Evolutionary conservation across 2,888 invertebrate species (phyloP), one percentile per base, ranked within the genome.

Genomic region (Amphipoea lucens): DNA sequence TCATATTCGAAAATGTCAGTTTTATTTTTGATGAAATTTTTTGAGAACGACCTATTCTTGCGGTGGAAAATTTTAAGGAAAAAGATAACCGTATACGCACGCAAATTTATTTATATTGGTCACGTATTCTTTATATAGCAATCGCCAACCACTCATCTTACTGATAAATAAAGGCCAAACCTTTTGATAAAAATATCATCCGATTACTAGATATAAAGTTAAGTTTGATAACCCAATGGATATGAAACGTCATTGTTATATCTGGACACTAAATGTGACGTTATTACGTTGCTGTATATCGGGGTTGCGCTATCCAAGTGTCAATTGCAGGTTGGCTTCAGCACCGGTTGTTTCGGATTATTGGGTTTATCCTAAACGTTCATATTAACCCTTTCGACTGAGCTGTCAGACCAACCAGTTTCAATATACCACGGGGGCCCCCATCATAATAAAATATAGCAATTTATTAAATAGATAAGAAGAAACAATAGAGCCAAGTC

Each of bases 261-360:
- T 90, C 83, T 88, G 83, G 86, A 90, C 84, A 82, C 70, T 87
- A 77, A 82, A 86, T 82, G 71, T 85, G 88, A 90, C 87, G 91
- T 89, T 90, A 88, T 89, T 88, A 67, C 85, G 82, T 87, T 83
- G 84, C 90, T 90, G 88, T 89, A 87, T 79, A 75, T 70, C 83
- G 76, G 90, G 83, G 92, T 94, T 94, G 94, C 94, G 95, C 94
- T 95, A 95, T 95, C 95, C 89, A 93, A 92, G 93, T 93, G 97
- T 96, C 96, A 97, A 95, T 95, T 92, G 95, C 97, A 97, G 96
- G 94, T 95, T 92, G 92, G 92, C 94, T 92, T 92, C 95, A 93
- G 94, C 96, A 96, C 96, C 96, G 93, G 96, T 96, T 96, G 96
- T 96, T 94, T 94, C 94, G 92, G 94, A 94, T 96, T 97, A 97